These are phyloP conservation scores for Palythoa grandis DNA, from an alignment of 92 coral and sea anemone species.

Conservation along the genomic window DNA sequence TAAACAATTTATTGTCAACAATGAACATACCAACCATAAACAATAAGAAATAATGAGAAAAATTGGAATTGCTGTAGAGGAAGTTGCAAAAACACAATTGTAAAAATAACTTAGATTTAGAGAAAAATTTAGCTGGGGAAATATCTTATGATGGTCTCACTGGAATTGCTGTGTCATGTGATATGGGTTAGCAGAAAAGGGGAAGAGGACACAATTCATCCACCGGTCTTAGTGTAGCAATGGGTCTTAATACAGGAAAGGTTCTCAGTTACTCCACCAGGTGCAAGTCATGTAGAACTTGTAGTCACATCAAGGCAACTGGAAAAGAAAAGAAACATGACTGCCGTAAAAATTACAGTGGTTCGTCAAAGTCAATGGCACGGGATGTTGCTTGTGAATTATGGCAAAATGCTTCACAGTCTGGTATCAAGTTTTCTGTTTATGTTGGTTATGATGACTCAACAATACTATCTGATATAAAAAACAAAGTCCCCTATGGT, in stretches of 20 bases:
- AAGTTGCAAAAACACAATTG: constrained; percentile 57
- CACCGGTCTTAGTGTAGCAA: constrained; percentile 61
- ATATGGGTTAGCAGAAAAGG: constrained; percentile 79
- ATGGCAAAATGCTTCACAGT: too few relatives aligned
- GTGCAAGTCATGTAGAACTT: constrained; percentile 57
- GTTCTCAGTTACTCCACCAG: constrained; percentile 58
- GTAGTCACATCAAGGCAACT: constrained; percentile 39
- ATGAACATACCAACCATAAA: constrained; percentile 62
- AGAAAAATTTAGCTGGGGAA: constrained; percentile 43
- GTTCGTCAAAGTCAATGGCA: constrained; percentile 2
- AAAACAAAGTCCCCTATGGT: constrained; percentile 53
- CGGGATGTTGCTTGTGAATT: too few relatives aligned
- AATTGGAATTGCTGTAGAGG: constrained; percentile 60
- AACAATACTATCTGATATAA: constrained; percentile 50
- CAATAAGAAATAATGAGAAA: constrained; percentile 63
- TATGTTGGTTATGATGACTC: too few relatives aligned
- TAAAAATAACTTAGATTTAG: constrained; percentile 13
- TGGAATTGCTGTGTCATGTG: constrained; percentile 54
- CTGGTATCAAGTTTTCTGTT: too few relatives aligned
- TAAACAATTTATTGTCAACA: constrained; percentile 56
- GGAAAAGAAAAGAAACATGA: constrained; percentile 54
- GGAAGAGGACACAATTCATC: constrained; percentile 63
- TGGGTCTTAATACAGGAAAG: constrained; percentile 62
- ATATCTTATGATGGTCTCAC: constrained; percentile 47
- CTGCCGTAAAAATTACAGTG: constrained; percentile 59